Base-by-base conservation (phyloP, 35 echinoderm and acorn worm genomes). In the Lytechinus variegatus region DNA sequence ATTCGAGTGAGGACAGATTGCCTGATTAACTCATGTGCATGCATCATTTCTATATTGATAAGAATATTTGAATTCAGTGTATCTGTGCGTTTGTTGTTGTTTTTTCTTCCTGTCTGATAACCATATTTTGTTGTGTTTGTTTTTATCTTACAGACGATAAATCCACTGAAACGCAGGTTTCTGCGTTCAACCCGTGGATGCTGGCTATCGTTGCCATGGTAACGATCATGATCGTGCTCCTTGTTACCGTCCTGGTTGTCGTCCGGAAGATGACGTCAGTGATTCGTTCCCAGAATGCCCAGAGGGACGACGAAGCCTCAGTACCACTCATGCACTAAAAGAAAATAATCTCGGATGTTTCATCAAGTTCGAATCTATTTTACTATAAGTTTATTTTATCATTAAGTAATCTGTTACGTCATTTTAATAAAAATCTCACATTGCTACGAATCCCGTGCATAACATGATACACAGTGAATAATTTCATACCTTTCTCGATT, bases 221-320 rank as follows among this genome's bases (percentile, higher is more conserved):
- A 52, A 21, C 52, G 16, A 21, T 90, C 28, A 44, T 90, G 29
- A 54, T 54, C 27, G 88, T 90, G 21, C 88, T 90, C 29, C 28
- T 90, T 6, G 88, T 44, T 33, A 44, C 12, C 28, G 88, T 90
- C 12, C 14, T 90, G 29, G 28, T 90, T 6, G 28, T 44, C 28
- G 88, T 90, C 52, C 33, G 24, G n/a, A 90, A 90, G 88, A 54
- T 90, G 88, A 90, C 88, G 27, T 90, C 88, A 28, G 88, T 33
- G 27, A 90, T 90, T 21, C 28, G 29, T 90, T 44, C 88, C 52
- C 88, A 90, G 28, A 33, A 54, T 44, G 52, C 11, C 29, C 52
- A 44, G 88, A 4, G 44, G 0, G 88, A 90, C 27, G 88, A 90
- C 52, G 88, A 90, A 44, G 88, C 88, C 12, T 10, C 88, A 44